Conservation (phyloP, 2,888 invertebrate species). For the Athrips mouffetella region DNA sequence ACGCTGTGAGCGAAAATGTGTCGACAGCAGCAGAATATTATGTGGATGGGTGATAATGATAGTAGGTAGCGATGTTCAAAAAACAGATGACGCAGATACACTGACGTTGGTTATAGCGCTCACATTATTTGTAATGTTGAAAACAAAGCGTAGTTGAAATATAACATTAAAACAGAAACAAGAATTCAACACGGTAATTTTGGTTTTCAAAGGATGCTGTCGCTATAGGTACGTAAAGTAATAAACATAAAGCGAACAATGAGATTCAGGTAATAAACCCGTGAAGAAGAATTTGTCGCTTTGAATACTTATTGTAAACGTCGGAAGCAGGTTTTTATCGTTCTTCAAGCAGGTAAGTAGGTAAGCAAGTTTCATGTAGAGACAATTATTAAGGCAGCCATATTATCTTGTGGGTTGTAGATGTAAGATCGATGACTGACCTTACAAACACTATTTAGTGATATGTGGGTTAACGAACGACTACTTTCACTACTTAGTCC, state of each 20-base stretch:
- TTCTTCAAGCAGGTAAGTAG: too few relatives aligned
- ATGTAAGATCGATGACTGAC: too few relatives aligned
- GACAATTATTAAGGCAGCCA: too few relatives aligned
- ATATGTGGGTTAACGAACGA: too few relatives aligned
- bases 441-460: too few relatives aligned
- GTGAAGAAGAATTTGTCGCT: too few relatives aligned
- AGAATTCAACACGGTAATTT: slow-evolving; percentile 2
- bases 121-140: slow-evolving; percentile 4
- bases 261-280: not conserved
- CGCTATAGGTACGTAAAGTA: not conserved
- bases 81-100: slow-evolving; percentile 6
- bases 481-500: too few relatives aligned
- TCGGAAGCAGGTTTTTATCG: too few relatives aligned
- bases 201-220: slow-evolving; percentile 1
- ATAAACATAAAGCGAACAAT: not conserved
- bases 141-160: slow-evolving; percentile 5
- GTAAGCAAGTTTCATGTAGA: too few relatives aligned
- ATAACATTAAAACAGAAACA: slow-evolving; percentile 7
- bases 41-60: too few relatives aligned
- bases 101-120: not conserved
- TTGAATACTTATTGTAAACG: too few relatives aligned
- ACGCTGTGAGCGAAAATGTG: not conserved
- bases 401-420: too few relatives aligned
- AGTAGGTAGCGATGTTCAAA: not conserved
- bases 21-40: not conserved